Evolutionary conservation across 2,797 vertebrate genomes (phyloP).

Genomic region (Carcharodon carcharias): DNA sequence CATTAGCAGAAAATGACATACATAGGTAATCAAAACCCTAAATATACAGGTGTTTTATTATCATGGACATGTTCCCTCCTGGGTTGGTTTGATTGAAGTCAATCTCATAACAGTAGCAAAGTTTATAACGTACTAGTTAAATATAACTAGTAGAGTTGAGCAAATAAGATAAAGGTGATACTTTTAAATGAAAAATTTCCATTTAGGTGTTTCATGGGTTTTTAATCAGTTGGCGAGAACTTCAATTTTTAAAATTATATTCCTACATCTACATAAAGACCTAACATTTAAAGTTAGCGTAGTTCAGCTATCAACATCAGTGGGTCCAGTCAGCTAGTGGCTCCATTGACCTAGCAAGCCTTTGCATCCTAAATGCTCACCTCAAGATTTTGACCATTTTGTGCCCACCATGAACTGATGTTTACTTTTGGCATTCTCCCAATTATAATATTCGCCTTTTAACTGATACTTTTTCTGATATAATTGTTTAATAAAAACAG

Average conservation of each 20-base stretch:
- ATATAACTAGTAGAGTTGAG: neutral
- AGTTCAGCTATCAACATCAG: neutral
- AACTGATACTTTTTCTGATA: too few relatives aligned
- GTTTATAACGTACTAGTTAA: neutral
- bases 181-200: neutral
- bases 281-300: neutral
- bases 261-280: neutral
- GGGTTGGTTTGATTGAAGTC: neutral
- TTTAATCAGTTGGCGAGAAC: neutral
- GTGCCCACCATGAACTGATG: too few relatives aligned
- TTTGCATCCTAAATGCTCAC: too few relatives aligned
- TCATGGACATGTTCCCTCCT: neutral
- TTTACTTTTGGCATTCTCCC: too few relatives aligned
- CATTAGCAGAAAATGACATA: neutral
- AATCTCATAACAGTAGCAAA: neutral
- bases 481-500: too few relatives aligned
- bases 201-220: neutral
- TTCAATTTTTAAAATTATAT: neutral
- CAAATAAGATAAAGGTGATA: neutral
- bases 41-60: neutral
- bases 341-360: neutral
- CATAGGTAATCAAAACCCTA: neutral
- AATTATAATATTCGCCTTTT: too few relatives aligned
- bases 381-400: too few relatives aligned
- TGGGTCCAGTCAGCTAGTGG: neutral